These are phyloP conservation scores for Chrysolophus pictus DNA, from an alignment of 2,797 vertebrate genomes.

Conservation along the genomic window DNA sequence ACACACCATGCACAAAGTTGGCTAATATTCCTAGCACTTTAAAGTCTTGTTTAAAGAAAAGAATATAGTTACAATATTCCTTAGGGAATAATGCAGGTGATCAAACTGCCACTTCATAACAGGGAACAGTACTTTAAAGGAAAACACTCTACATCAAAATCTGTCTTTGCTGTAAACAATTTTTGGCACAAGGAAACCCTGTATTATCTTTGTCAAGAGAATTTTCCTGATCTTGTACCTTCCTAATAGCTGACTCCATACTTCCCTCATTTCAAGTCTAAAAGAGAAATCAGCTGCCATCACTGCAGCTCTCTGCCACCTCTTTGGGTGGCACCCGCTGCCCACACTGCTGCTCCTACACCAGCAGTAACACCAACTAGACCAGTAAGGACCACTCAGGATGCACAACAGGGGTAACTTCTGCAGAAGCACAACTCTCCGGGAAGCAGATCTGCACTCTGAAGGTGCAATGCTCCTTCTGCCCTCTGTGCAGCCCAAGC, in stretches of 20 bases:
- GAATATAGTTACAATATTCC: background rate
- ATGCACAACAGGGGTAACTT: background rate
- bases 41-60: background rate
- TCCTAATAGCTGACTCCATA: background rate
- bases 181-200: background rate
- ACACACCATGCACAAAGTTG: background rate
- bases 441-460: background rate
- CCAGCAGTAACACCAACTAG: no score
- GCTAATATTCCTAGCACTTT: background rate
- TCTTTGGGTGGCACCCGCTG: accelerated
- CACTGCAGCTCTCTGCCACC: background rate
- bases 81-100: background rate
- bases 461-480: background rate
- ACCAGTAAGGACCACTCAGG: background rate
- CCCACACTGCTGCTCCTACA: accelerated
- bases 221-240: background rate
- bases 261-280: background rate
- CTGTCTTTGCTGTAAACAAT: background rate
- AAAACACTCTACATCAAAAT: background rate
- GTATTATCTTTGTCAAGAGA: background rate
- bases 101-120: background rate
- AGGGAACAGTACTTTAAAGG: background rate
- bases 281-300: accelerated
- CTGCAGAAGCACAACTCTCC: background rate
- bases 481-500: no score